These are phyloP conservation scores for Malurus alboscapulatus DNA, from an alignment of 2,113 vertebrate species.

Conservation along the genomic window DNA sequence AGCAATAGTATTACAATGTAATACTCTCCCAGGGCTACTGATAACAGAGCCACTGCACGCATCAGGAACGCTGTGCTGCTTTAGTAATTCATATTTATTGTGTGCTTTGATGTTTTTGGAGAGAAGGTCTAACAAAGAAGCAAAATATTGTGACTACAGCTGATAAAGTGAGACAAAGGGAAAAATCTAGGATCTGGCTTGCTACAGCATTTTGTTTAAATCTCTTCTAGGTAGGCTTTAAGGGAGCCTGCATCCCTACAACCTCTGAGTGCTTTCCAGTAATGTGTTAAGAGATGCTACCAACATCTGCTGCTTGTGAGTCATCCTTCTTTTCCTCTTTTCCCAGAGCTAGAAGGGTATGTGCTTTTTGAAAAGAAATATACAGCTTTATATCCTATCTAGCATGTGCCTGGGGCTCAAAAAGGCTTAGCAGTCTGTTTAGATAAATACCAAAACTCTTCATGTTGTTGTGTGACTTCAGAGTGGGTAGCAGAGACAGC, in stretches of 20 bases:
- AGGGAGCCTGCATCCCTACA: background rate
- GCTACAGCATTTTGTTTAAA: background rate
- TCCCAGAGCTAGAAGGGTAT: background rate
- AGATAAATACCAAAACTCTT: background rate
- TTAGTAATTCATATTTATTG: background rate
- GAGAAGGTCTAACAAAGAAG: background rate
- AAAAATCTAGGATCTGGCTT: background rate
- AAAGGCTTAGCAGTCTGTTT: background rate
- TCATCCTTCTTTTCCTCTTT: background rate
- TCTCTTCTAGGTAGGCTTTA: background rate
- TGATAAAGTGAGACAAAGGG: constrained; percentile 5
- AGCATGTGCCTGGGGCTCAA: background rate
- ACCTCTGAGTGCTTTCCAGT: background rate
- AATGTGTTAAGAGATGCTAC: background rate
- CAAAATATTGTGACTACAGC: background rate
- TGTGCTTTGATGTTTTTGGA: background rate
- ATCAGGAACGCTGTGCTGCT: background rate
- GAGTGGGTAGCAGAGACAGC: background rate
- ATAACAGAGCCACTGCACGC: background rate
- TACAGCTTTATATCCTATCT: background rate
- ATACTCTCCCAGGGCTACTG: background rate
- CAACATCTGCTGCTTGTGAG: constrained; percentile 12
- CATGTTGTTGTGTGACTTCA: background rate
- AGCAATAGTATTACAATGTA: background rate
- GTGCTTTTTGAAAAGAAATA: constrained; percentile 5